These are phyloP conservation scores for Achatina immaculata DNA, from an alignment of 1,140 invertebrate species.

Conservation along the genomic window DNA sequence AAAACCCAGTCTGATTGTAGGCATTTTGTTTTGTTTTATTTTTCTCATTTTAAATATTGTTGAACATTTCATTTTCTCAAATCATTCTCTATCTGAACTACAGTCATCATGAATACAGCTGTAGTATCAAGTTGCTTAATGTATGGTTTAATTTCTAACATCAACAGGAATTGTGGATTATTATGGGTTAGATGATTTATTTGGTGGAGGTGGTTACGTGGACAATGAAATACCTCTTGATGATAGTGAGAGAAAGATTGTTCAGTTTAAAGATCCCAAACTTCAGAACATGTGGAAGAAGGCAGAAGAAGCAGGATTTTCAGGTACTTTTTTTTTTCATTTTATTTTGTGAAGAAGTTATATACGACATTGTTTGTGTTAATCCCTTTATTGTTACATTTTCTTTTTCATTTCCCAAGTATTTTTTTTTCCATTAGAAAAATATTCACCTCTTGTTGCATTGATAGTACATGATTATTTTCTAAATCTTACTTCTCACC, in stretches of 20 bases:
- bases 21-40: no score
- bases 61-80: no score
- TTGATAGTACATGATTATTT: no score
- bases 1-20: no score
- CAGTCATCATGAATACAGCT: no score
- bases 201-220: constrained; percentile 75
- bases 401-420: background rate
- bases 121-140: no score
- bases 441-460: no score
- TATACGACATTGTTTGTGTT: background rate
- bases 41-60: no score
- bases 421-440: background rate
- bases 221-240: constrained; percentile 75
- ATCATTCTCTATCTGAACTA: background rate
- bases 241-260: constrained; percentile 80
- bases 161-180: constrained; percentile 76
- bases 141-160: no score
- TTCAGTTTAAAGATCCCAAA: constrained; percentile 90
- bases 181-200: constrained; percentile 86
- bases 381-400: background rate
- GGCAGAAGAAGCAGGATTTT: constrained; percentile 87
- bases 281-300: constrained; percentile 91
- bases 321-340: constrained; percentile 69
- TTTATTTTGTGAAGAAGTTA: no score
- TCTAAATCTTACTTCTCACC: no score